Evolutionary conservation across 2,113 vertebrate species (phyloP).

Genomic region (Eudyptes chrysolophus): DNA sequence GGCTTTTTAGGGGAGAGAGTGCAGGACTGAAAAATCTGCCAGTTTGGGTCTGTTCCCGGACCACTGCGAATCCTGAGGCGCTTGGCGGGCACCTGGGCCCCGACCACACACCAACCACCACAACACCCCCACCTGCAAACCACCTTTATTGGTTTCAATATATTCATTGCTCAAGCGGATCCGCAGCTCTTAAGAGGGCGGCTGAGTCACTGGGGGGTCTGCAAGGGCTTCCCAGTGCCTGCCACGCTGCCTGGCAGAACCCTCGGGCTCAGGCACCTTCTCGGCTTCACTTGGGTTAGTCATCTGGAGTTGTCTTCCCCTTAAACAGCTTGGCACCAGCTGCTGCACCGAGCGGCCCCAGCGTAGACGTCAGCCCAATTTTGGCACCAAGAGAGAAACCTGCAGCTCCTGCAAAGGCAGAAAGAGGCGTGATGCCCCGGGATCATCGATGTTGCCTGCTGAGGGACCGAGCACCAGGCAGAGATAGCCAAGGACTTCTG

Average conservation of each 20-base stretch:
- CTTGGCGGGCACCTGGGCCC: rapidly evolving
- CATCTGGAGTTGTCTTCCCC: rapidly evolving
- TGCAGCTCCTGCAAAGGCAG: neutral
- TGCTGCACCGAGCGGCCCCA: rapidly evolving
- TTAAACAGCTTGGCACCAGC: rapidly evolving
- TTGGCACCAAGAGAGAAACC: neutral
- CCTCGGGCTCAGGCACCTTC: neutral
- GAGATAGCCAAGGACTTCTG: neutral
- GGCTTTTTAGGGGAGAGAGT: no score
- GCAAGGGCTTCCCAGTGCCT: rapidly evolving
- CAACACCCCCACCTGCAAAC: neutral
- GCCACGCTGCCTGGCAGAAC: neutral
- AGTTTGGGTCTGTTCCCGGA: neutral
- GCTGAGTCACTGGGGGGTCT: rapidly evolving
- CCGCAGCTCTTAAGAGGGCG: rapidly evolving
- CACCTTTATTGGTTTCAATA: neutral
- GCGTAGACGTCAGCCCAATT: rapidly evolving
- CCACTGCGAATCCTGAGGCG: neutral
- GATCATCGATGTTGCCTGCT: neutral
- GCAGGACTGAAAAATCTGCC: neutral
- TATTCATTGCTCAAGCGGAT: rapidly evolving
- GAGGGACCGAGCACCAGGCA: neutral
- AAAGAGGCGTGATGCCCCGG: rapidly evolving
- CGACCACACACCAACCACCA: neutral
- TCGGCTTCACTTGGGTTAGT: rapidly evolving